Base-by-base conservation (phyloP, 2,797 vertebrate species). In the Manis pentadactyla region DNA sequence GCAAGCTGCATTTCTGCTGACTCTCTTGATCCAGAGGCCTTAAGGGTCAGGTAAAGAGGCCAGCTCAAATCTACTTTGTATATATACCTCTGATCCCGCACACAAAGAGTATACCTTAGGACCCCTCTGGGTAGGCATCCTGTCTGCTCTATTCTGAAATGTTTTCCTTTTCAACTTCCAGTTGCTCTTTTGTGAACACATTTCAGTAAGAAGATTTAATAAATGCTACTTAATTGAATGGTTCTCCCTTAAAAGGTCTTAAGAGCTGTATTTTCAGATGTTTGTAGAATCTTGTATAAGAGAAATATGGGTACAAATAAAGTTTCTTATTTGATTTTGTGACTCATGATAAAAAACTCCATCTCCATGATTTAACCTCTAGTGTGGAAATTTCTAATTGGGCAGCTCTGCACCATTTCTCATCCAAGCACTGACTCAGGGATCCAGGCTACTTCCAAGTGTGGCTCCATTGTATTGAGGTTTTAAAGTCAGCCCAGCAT, bases 261-360 rank as follows among this genome's bases (percentile, higher is more conserved):
- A 55, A 90, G 74, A 81, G 12, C 1, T 90, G 61, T 34, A 46
- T 53, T 93, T 84, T 42, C 84, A 49, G 74, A 34, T 84, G 69
- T 87, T 57, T 90, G 11, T 66, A 63, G 37, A 81, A 74, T 74
- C 37, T 59, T 93, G 34, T 64, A 3, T 57, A 87, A 85, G 64
- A 95, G 73, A 13, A 85, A 69, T 21, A 95, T 37, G 15, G 55
- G 37, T 39, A 0, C 74, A 87, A 87, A 95, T 77, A 74, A 46
- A 87, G 92, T 89, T 89, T 85, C 57, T 85, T 86, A 91, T 79
- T 86, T 69, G 83, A 78, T n/a, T 61, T 21, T n/a, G 42, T 84
- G 57, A 37, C 4, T 78, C 68, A 90, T n/a, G 63, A 46, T 69
- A 71, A 77, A 21, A 31, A 94, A 53, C 18, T 17, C 29, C 77